Base-by-base conservation (phyloP, 1,140 invertebrate species). In the Drosophila nebulosa region DNA sequence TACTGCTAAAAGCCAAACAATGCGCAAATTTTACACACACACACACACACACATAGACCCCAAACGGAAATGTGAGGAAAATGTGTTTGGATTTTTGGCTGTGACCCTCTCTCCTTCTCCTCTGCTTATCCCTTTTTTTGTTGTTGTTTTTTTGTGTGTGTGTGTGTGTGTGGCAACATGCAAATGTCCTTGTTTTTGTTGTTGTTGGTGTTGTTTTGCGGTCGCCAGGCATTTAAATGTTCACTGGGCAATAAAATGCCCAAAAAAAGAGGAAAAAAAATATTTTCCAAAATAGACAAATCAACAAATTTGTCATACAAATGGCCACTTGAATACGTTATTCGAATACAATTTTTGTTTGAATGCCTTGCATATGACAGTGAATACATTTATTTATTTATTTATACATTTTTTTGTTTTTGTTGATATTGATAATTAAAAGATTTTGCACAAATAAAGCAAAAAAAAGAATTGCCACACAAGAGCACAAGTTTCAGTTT, bases 1-100 rank as follows among this genome's bases (percentile, higher is more conserved):
- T 65, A 58, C 69, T 50, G 71, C 64, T 78, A 86, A 85, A 86
- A 81, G 80, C 73, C 80, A 85, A 85, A 86, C 81, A 85, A 85
- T 85, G 72, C 68, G 72, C 84, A 72, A 74, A 80, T 73, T 85
- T 81, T 69, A 81, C 85, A 60, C 65, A 66, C 14, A 60, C 24
- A 46, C 14, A 46, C 16, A 61, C 18, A 6, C 24, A 46, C 12
- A 52, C 30, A 21, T 14, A 27, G 30, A 32, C 30, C 53, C 64
- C 56, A 51, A 61, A 61, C 67, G 64, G 62, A 26, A 70, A 62
- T 66, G 72, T 56, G 72, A 67, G 51, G 68, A 67, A 74, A 70
- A 71, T 74, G 68, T 74, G 69, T 74, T 68, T 74, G 68, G 39
- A 46, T 46, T 46, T 52, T 74, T 66, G 32, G 30, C 22, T 64